Evolutionary conservation across 2,113 vertebrate species (phyloP).

Genomic region (Piprites chloris): DNA sequence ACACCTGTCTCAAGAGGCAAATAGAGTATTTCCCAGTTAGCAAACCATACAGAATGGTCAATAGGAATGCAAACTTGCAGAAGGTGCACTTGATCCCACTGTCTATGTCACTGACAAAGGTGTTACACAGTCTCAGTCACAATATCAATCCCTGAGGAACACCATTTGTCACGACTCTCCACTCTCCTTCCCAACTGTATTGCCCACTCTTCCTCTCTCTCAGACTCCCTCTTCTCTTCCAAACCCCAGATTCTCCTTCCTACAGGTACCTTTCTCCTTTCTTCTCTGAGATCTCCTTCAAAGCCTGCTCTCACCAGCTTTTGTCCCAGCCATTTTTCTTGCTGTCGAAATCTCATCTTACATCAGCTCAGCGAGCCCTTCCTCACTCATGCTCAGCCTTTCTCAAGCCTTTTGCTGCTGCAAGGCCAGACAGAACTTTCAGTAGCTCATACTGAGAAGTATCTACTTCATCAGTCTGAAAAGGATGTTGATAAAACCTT

Average conservation of each 20-base stretch:
- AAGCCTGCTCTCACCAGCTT: not conserved
- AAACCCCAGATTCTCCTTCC: not conserved
- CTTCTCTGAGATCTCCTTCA: not conserved
- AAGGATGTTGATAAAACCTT: not conserved
- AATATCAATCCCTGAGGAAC: not conserved
- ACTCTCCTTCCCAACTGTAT: not conserved
- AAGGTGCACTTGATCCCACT: not conserved
- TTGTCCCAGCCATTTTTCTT: not conserved
- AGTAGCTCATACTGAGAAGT: not conserved
- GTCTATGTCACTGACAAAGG: not conserved
- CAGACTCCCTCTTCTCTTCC: not conserved
- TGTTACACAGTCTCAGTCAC: not conserved
- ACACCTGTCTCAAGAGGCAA: not conserved
- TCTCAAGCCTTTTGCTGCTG: not conserved
- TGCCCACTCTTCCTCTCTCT: not conserved
- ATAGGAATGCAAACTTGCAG: not conserved
- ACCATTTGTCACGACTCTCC: not conserved
- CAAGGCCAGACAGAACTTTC: not conserved
- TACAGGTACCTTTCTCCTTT: not conserved
- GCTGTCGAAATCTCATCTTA: not conserved
- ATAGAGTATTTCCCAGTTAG: not conserved
- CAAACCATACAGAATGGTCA: not conserved
- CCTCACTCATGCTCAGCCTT: accelerated
- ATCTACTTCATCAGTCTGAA: not conserved
- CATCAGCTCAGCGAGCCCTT: not conserved